Base-by-base conservation (phyloP, 2,888 invertebrate species). In the Orgyia antiqua region DNA sequence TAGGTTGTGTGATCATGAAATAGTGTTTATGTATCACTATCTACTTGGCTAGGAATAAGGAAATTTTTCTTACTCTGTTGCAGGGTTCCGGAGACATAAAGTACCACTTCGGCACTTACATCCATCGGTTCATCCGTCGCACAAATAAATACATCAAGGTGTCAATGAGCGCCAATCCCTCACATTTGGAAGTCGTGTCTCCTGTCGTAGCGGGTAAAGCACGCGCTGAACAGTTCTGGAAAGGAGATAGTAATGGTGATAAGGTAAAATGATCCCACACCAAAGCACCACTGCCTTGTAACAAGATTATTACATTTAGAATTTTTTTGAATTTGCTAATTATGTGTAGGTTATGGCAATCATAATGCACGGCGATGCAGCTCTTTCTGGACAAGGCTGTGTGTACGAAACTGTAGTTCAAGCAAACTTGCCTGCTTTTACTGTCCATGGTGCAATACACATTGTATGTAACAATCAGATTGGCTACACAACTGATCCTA, bases 401-500 rank as follows among this genome's bases (percentile, higher is more conserved):
- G 90, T 91, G 44, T 91, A 87, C 54, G 92, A 92, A 67, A 90
- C 90, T 1, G 87, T 90, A 82, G 87, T 88, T 43, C 73, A 90
- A 56, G 51, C 88, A 13, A 86, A 88, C 56, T 72, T 92, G 44
- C 91, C 91, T 1, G 82, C 87, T 39, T 92, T 90, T 60, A 90
- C 89, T 10, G 90, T 91, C 0, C 87, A 89, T 45, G 92, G 92
- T 20, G 84, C 88, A 8, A 77, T 92, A 10, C 91, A 92, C 57
- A 83, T 91, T 49, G 88, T 92, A 29, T 89, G 89, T 56, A 92
- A 92, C 59, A 92, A 92, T 56, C 93, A 95, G 88, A 93, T 96
- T 67, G 97, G 97, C 6, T 96, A 97, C 78, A 96, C 97, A 24
- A 97, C 97, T 18, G 96, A 97, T 76, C 96, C 96, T 2, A 88